Evolutionary conservation across 2,888 invertebrate genomes (phyloP).

Genomic region (Machimus atricapillus): DNA sequence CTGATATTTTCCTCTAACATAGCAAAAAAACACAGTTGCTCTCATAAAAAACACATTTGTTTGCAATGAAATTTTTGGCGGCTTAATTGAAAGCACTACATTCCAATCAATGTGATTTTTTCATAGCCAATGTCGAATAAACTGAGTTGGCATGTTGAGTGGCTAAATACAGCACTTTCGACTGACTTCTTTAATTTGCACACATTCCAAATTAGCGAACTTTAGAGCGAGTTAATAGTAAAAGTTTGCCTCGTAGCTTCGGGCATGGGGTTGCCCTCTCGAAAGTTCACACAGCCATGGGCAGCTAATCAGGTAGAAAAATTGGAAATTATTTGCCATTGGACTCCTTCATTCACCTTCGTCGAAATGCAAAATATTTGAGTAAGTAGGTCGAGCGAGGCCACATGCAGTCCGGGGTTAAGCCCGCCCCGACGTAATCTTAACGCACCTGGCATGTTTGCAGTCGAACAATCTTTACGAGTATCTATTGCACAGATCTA

Average conservation of each 20-base stretch:
- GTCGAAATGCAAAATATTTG: background rate
- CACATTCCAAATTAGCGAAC: background rate
- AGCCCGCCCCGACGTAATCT: background rate
- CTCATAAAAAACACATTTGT: too few species aligned
- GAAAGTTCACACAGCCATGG: background rate
- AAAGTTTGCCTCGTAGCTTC: background rate
- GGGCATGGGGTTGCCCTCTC: background rate
- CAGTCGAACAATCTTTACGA: constrained; percentile 2
- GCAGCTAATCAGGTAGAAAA: background rate
- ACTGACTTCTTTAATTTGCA: background rate
- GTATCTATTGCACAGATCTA: background rate
- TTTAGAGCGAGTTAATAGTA: background rate
- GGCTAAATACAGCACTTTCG: too few species aligned
- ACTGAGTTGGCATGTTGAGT: too few species aligned
- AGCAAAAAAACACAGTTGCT: too few species aligned
- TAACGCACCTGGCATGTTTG: background rate
- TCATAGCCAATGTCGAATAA: too few species aligned
- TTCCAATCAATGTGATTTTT: background rate
- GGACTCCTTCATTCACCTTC: background rate
- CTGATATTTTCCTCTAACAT: too few species aligned
- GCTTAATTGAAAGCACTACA: background rate
- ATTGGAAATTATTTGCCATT: background rate
- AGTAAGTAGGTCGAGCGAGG: background rate
- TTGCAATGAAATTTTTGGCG: background rate
- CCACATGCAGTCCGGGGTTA: background rate